Percentiles rank a stretch among this genome's conserved stretches.
Conservation (phyloP, 2,113 vertebrate species). For the Solenodon paradoxus region DNA sequence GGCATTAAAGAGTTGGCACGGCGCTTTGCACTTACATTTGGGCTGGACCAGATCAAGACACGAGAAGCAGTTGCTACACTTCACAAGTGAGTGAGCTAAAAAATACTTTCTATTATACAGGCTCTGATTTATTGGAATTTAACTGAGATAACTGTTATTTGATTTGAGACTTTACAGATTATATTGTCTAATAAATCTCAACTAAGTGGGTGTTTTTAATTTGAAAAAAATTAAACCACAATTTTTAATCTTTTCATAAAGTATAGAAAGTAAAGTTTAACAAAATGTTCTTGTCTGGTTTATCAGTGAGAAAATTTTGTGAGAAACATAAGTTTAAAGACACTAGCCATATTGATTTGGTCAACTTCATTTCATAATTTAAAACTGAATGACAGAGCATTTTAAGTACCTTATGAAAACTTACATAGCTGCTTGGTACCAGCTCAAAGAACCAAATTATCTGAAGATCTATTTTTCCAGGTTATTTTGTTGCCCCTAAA, state of each 20-base stretch:
- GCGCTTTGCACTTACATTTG: slow-evolving; percentile 97
- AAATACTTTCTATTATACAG: not conserved
- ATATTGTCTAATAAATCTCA: not conserved
- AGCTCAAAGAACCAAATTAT: not conserved
- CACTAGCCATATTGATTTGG: not conserved
- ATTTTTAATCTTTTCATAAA: not conserved
- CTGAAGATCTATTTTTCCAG: not conserved
- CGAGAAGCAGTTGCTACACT: slow-evolving; percentile 97
- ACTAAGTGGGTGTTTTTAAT: not conserved
- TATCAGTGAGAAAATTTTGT: not conserved
- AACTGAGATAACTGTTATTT: not conserved
- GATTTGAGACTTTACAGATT: not conserved
- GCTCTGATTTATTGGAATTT: slow-evolving; percentile 23
- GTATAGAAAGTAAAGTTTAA: slow-evolving; percentile 13
- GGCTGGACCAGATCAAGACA: slow-evolving; percentile 98
- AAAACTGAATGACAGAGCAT: not conserved
- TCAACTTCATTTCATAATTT: not conserved
- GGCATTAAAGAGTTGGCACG: slow-evolving; percentile 98
- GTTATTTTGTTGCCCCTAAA: not conserved
- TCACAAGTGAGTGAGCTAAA: slow-evolving; percentile 92
- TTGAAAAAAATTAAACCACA: not conserved
- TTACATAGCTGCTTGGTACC: not conserved
- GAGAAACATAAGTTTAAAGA: not conserved
- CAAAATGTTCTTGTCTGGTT: not conserved
- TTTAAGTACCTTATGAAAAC: not conserved